Evolutionary conservation across 2,797 vertebrate species (phyloP), one percentile per base, ranked within the genome.

Genomic region (Ispidina picta): DNA sequence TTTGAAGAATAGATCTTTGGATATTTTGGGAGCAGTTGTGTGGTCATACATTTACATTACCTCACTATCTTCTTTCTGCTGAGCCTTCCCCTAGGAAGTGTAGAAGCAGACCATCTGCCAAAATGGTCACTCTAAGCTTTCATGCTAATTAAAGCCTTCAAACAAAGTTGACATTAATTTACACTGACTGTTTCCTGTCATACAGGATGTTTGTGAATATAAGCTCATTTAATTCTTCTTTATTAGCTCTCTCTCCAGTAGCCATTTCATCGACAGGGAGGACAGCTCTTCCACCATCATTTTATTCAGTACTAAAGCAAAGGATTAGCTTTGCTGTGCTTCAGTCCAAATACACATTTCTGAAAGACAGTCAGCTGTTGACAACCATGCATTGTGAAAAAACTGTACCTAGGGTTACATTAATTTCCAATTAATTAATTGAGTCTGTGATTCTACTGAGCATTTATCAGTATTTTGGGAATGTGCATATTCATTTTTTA

Each of bases 121-220:
- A 84, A 93, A 63, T 58, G 6, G 82, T 88, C 28, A 22, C n/a
- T 63, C 31, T 52, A 68, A 37, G 26, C 89, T 90, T 78, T 75
- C 35, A 28, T 79, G 39, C 48, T 83, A 86, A 83, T 90, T 94
- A 81, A 88, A 89, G 37, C 44, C 26, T 78, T 71, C 75, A 77
- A 59, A 83, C 9, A 59, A 65, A 89, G 51, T 29, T 89, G 74
- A 69, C 25, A 8, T 72, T 86, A 69, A 78, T 83, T 91, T 65
- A 51, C 19, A 1, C 37, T 77, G 63, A 5, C 39, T 59, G 35
- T 52, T 92, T 75, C 63, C 28, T 1, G 0, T 88, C 54, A 23
- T 25, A 11, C 5, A 31, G 35, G 33, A 68, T 15, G 3, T 55
- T 88, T 86, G 51, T 89, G 77, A 64, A 64, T 75, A 51, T 62